These are phyloP conservation scores for Menidia menidia DNA, from an alignment of 2,797 vertebrate genomes.

Conservation along the genomic window DNA sequence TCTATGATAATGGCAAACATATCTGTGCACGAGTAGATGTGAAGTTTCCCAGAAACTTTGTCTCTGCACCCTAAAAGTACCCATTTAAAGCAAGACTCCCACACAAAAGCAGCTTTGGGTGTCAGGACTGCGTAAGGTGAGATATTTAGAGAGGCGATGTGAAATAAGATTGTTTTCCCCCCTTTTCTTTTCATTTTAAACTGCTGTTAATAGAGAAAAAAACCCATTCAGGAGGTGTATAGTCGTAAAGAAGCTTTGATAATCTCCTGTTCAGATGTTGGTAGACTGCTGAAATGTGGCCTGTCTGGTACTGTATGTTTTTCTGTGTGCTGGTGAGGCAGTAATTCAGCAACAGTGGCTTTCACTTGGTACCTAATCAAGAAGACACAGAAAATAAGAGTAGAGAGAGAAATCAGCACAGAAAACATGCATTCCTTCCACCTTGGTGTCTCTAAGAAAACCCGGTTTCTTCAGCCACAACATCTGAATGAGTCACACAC, in stretches of 20 bases:
- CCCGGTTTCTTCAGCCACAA: constrained; percentile 18
- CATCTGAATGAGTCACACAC: constrained; percentile 36
- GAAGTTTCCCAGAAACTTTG: constrained; percentile 54
- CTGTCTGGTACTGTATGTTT: constrained; percentile 56
- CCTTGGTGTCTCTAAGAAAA: constrained; percentile 4
- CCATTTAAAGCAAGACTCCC: constrained; percentile 76
- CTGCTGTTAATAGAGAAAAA: constrained; percentile 70
- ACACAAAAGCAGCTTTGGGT: constrained; percentile 82
- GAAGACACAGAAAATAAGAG: constrained; percentile 35
- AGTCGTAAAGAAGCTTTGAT: constrained; percentile 77
- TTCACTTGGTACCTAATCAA: constrained; percentile 70
- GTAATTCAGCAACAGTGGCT: constrained; percentile 62
- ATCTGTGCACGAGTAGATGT: constrained; percentile 10
- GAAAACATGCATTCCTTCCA: constrained; percentile 8
- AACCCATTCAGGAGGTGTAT: constrained; percentile 68
- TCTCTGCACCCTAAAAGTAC: constrained; percentile 68
- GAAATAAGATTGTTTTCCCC: constrained; percentile 76
- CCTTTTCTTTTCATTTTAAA: constrained; percentile 74
- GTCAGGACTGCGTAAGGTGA: constrained; percentile 63
- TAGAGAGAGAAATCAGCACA: constrained; percentile 23
- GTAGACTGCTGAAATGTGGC: constrained; percentile 66
- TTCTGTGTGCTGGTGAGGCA: constrained; percentile 43
- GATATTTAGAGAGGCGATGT: constrained; percentile 77
- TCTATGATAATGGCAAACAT: constrained; percentile 11
- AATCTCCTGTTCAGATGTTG: constrained; percentile 74